These are phyloP conservation scores for Dynastes grantii DNA, from an alignment of 2,888 invertebrate genomes.

Conservation along the genomic window DNA sequence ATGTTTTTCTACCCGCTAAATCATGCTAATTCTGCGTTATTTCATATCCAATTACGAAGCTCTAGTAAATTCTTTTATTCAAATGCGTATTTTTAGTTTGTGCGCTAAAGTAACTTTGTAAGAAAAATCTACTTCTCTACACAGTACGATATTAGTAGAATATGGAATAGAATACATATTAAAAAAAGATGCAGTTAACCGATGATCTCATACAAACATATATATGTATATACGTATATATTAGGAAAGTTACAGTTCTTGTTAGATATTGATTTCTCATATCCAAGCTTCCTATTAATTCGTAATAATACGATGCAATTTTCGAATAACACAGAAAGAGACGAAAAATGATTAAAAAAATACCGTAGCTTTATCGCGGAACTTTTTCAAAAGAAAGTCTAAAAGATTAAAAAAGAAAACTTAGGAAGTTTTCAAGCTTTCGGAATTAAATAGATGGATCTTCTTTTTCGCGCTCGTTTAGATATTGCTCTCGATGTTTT, in stretches of 20 bases:
- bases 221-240: no score
- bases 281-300: not conserved
- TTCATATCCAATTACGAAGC: constrained; percentile 8
- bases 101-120: not conserved
- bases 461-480: not conserved
- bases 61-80: not conserved
- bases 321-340: not conserved
- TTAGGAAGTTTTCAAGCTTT: constrained; percentile 2
- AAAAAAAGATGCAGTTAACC: not conserved
- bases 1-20: not conserved
- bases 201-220: not conserved
- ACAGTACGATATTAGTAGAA: no score
- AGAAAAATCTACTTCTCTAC: not conserved
- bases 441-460: constrained; percentile 17
- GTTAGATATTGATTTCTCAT: constrained; percentile 13
- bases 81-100: not conserved
- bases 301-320: not conserved
- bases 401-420: not conserved
- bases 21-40: constrained; percentile 23
- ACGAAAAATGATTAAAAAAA: not conserved
- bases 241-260: constrained; percentile 20
- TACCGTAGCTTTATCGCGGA: not conserved
- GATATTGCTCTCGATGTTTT: not conserved
- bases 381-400: constrained; percentile 11
- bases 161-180: no score